Conservation (phyloP, 2,797 vertebrate species). For the Heterohyrax brucei region DNA sequence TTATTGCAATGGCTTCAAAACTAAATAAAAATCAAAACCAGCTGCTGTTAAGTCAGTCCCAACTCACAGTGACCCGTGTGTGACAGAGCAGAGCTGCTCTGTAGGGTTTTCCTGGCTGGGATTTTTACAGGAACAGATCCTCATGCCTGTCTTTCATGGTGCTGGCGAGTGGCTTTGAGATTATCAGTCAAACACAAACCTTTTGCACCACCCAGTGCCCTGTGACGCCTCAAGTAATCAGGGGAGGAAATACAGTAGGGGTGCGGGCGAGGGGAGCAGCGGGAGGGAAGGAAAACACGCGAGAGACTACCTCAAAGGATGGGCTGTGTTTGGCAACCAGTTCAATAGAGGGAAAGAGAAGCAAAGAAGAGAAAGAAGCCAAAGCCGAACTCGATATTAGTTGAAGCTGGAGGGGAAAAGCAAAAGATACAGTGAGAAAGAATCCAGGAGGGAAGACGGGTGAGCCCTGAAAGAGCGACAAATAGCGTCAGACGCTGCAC, state of each 20-base stretch:
- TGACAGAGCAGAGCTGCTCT: not conserved
- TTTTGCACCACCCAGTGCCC: not conserved
- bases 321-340: not conserved
- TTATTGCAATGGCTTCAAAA: not conserved
- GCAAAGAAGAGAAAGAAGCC: not conserved
- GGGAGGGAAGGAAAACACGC: not conserved
- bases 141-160: not conserved
- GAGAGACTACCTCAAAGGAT: slow-evolving; percentile 48
- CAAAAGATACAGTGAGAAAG: not conserved
- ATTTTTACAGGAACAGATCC: not conserved
- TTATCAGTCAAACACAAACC: not conserved
- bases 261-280: too few species aligned
- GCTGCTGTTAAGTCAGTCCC: not conserved
- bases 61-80: not conserved
- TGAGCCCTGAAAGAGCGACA: not conserved
- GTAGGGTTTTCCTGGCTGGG: not conserved
- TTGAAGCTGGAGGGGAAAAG: not conserved
- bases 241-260: not conserved
- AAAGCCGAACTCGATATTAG: not conserved
- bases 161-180: not conserved
- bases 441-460: not conserved
- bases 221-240: not conserved
- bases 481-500: not conserved
- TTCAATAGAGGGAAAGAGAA: not conserved
- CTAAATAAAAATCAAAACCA: not conserved